Conservation (phyloP, 2,113 vertebrate species). For the Chloropsis cyanopogon region DNA sequence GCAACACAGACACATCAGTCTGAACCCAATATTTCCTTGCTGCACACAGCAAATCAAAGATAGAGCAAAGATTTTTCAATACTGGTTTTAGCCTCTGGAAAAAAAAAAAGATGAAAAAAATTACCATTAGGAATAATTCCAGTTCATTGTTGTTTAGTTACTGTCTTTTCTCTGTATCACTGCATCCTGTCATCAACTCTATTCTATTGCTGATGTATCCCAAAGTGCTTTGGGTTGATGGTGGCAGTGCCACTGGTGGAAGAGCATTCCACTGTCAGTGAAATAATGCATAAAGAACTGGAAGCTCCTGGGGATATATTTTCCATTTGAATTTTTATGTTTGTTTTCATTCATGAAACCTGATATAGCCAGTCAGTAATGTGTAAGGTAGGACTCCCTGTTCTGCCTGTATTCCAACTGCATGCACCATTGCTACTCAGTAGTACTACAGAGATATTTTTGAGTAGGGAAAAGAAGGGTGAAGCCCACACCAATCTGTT, state of each 20-base stretch:
- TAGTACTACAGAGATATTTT: not conserved
- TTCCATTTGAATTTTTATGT: not conserved
- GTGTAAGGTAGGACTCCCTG: not conserved
- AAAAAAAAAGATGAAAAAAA: not conserved
- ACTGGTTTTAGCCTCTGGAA: not conserved
- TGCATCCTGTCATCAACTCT: not conserved
- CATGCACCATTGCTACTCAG: not conserved
- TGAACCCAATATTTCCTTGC: not conserved
- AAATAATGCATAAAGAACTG: not conserved
- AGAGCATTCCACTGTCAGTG: not conserved
- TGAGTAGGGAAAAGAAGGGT: not conserved
- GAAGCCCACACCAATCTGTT: not conserved
- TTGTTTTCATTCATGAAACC: not conserved
- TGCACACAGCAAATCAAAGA: not conserved
- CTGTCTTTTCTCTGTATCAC: not conserved
- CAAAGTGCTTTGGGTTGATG: not conserved
- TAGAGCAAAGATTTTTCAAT: not conserved
- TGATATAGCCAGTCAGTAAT: not conserved
- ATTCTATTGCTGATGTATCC: not conserved
- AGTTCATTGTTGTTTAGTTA: not conserved
- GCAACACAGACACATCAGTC: not conserved
- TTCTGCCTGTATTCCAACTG: not conserved
- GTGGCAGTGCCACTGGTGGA: not conserved
- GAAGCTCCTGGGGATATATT: not conserved
- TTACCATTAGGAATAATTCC: not conserved